These are phyloP conservation scores for Suncus etruscus DNA, from an alignment of 2,113 vertebrate species.

Conservation along the genomic window DNA sequence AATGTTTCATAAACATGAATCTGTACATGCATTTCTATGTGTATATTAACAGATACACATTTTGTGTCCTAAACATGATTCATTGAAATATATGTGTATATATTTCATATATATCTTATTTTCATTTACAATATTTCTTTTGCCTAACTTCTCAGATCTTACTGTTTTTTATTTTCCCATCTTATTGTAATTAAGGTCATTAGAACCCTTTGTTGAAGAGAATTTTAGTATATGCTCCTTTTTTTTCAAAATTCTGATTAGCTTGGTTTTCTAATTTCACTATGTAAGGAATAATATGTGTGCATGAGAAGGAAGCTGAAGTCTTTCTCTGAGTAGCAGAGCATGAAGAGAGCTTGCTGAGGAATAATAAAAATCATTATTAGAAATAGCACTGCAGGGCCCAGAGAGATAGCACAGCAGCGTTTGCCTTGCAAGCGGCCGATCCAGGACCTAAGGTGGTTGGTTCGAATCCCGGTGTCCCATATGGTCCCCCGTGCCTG, in stretches of 20 bases:
- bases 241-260: constrained; percentile 6
- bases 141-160: background rate
- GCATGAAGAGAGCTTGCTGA: background rate
- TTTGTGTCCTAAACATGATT: background rate
- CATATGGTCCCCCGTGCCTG: too few species aligned
- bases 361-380: constrained; percentile 10
- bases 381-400: too few species aligned
- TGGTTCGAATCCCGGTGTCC: too few species aligned
- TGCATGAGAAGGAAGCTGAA: background rate
- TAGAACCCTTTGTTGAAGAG: background rate
- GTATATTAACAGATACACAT: too few species aligned
- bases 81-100: background rate
- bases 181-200: constrained; percentile 27
- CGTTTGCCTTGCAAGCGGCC: too few species aligned
- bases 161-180: too few species aligned
- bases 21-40: too few species aligned
- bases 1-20: too few species aligned
- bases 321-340: background rate
- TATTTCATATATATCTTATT: background rate
- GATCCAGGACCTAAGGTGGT: too few species aligned
- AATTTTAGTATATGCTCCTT: background rate
- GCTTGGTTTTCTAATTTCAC: background rate
- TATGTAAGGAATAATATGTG: background rate
- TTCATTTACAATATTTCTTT: background rate
- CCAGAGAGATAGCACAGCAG: too few species aligned